These are phyloP conservation scores for Saxidomus purpurata DNA, from an alignment of 1,140 invertebrate species.

Conservation along the genomic window DNA sequence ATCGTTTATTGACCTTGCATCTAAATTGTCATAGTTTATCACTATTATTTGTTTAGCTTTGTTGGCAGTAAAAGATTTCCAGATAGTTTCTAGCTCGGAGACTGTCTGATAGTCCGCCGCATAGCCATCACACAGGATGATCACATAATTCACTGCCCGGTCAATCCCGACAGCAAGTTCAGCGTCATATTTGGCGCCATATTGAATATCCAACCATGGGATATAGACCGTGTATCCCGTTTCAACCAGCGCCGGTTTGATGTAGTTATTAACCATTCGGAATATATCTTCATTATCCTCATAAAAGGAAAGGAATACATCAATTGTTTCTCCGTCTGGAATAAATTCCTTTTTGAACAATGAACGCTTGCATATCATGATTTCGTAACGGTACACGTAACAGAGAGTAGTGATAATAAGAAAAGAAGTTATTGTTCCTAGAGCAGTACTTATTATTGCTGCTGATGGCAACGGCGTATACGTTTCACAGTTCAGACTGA, in stretches of 20 bases:
- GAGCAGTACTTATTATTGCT: background rate
- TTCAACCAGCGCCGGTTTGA: background rate
- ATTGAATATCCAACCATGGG: background rate
- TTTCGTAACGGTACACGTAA: constrained; percentile 21
- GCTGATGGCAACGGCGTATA: background rate
- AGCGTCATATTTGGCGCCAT: background rate
- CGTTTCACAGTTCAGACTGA: background rate
- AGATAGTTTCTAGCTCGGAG: constrained; percentile 26
- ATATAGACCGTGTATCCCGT: background rate
- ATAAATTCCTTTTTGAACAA: background rate
- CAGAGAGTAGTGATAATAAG: background rate
- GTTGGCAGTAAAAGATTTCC: constrained; percentile 5
- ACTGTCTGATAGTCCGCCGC: background rate
- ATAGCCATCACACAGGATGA: constrained; percentile 26
- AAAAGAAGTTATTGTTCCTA: background rate
- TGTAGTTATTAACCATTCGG: background rate
- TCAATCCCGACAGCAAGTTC: background rate
- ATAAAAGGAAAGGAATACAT: constrained; percentile 44
- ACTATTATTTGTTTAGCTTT: constrained; percentile 26
- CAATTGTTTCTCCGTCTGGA: background rate
- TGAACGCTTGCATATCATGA: constrained; percentile 5
- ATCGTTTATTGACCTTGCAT: background rate
- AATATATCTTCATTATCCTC: constrained; percentile 40
- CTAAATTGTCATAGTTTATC: constrained; percentile 19
- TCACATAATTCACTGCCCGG: background rate